A percentile compares a stretch with the other conserved stretches of the same genome.
Evolutionary conservation across 2,113 vertebrate species (phyloP).

Genomic region (Morphnarchus princeps): DNA sequence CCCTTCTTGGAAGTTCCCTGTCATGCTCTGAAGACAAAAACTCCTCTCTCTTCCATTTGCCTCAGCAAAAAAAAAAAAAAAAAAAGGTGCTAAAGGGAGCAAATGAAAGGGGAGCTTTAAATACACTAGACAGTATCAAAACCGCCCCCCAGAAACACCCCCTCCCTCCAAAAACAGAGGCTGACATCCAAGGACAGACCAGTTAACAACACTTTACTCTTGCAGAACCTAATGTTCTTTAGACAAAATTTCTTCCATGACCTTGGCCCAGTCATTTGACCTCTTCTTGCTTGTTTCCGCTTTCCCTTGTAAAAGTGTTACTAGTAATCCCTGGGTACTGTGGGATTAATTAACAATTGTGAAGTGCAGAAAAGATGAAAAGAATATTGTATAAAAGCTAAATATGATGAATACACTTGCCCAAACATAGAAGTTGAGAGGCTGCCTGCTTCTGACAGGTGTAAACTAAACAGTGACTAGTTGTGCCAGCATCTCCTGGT

Average conservation of each 20-base stretch:
- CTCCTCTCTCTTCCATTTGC: not conserved
- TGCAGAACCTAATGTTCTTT: not conserved
- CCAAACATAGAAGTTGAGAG: not conserved
- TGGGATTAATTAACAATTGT: not conserved
- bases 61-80: not conserved
- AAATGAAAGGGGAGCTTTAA: not conserved
- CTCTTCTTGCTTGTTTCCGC: not conserved
- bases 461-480: not conserved
- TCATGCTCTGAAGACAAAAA: not conserved
- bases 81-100: not conserved
- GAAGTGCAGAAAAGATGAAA: not conserved
- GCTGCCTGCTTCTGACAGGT: conserved; percentile 4
- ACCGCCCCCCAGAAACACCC: not conserved
- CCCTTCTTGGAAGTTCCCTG: not conserved
- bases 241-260: not conserved
- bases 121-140: not conserved
- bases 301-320: not conserved
- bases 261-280: not conserved
- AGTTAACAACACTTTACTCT: not conserved
- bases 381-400: not conserved
- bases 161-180: not conserved
- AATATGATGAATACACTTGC: not conserved
- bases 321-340: not conserved
- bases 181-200: not conserved
- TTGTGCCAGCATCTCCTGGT: not conserved